Conservation (phyloP, 2,797 vertebrate species). For the Sebastes dallii region DNA sequence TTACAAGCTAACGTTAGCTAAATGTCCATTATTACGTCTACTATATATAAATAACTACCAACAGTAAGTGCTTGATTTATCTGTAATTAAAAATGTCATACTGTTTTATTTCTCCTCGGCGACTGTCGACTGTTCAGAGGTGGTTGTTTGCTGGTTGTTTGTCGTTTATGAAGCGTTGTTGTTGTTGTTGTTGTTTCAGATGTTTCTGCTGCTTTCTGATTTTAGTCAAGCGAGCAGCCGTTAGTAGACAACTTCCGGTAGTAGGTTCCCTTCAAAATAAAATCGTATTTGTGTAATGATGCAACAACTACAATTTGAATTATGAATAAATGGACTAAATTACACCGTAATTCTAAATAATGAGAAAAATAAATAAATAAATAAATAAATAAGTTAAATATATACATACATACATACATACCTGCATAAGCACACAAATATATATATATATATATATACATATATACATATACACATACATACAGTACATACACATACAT, state of each 20-base stretch:
- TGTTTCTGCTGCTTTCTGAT: neutral
- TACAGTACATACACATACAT: too few species aligned
- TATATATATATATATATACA: too few species aligned
- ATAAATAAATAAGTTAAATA: too few species aligned
- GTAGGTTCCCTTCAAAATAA: slow-evolving; percentile 26
- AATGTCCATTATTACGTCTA: neutral
- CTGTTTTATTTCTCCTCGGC: neutral
- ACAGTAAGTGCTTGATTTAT: neutral
- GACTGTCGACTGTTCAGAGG: too few species aligned
- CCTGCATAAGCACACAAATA: too few species aligned
- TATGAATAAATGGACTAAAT: too few species aligned
- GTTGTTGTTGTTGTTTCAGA: neutral
- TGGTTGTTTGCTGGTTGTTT: neutral
- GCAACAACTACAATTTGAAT: too few species aligned
- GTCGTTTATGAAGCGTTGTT: neutral
- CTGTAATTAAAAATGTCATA: neutral
- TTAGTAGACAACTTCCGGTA: neutral
- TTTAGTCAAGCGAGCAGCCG: accelerated
- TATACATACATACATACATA: too few species aligned
- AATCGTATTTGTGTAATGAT: neutral
- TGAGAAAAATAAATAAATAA: too few species aligned
- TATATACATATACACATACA: too few species aligned
- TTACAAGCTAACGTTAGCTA: neutral
- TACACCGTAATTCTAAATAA: too few species aligned
- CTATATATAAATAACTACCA: neutral